Percentiles rank a stretch among this genome's conserved stretches.
Conservation (phyloP, 2,797 vertebrate species). For the Lindbergichthys nudifrons region DNA sequence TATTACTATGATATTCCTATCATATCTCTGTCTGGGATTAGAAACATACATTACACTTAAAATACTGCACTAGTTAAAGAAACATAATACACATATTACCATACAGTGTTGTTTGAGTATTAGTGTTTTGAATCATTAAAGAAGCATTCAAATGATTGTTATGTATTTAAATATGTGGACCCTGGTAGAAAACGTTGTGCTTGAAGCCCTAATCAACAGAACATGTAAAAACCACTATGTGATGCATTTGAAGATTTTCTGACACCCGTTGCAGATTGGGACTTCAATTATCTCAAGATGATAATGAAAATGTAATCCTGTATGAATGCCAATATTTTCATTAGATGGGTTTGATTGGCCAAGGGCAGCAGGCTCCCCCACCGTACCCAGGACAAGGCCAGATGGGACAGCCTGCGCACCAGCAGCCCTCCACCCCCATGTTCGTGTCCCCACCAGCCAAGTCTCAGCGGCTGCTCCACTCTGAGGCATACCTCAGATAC, state of each 20-base stretch:
- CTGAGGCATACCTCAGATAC: conserved; percentile 96
- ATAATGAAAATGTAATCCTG: background rate
- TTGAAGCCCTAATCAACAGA: too few species aligned
- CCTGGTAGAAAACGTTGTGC: too few species aligned
- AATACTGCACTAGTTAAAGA: too few species aligned
- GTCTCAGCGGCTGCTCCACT: conserved; percentile 96
- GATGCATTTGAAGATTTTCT: background rate
- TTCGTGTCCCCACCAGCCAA: conserved; percentile 97
- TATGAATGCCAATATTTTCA: background rate
- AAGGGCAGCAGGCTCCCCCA: conserved; percentile 92
- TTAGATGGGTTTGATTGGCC: conserved; percentile 81
- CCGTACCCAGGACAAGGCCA: conserved; percentile 93
- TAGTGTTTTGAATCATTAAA: too few species aligned
- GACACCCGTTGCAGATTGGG: background rate
- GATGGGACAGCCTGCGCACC: conserved; percentile 87
- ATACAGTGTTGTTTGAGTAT: too few species aligned
- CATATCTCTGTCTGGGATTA: too few species aligned
- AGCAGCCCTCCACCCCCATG: conserved; percentile 96
- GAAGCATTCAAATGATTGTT: too few species aligned
- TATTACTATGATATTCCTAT: too few species aligned
- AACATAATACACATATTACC: too few species aligned
- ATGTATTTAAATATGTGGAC: too few species aligned
- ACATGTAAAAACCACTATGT: background rate
- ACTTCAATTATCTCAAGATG: background rate
- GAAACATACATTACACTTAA: too few species aligned